These are phyloP conservation scores for Bostrychus sinensis DNA, from an alignment of 2,113 vertebrate genomes.

Conservation along the genomic window DNA sequence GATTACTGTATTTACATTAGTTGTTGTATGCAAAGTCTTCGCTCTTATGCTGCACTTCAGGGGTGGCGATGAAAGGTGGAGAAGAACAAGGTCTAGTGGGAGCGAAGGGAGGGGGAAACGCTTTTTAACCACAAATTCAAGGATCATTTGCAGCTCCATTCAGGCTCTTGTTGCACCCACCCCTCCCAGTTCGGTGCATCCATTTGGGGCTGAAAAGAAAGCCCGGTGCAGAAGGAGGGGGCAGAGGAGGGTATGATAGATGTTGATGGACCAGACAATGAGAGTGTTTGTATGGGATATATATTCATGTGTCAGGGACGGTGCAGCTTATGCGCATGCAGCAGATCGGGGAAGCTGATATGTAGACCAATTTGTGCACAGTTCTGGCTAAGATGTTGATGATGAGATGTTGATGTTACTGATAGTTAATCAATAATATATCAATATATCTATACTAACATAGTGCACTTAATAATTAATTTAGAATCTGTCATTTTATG, in stretches of 20 bases:
- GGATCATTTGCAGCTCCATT: conserved; percentile 71
- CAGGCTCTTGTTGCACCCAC: conserved; percentile 63
- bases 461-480: too few relatives aligned
- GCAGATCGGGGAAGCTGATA: conserved; percentile 34
- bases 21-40: conserved; percentile 4
- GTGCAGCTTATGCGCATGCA: conserved; percentile 47
- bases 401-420: too few relatives aligned
- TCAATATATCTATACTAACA: too few relatives aligned
- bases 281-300: conserved; percentile 71
- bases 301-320: conserved; percentile 71
- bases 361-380: background rate
- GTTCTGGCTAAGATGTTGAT: background rate
- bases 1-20: background rate
- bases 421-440: too few relatives aligned
- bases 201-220: conserved; percentile 77
- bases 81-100: conserved; percentile 13
- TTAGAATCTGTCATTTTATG: too few relatives aligned
- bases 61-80: background rate
- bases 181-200: conserved; percentile 24
- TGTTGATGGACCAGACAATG: conserved; percentile 62
- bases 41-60: conserved; percentile 10
- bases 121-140: conserved; percentile 65
- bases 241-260: conserved; percentile 40
- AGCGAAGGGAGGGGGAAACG: conserved; percentile 1
- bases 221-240: conserved; percentile 59